These are phyloP conservation scores for Corydoras maculifer DNA, from an alignment of 2,113 vertebrate species.

Conservation along the genomic window DNA sequence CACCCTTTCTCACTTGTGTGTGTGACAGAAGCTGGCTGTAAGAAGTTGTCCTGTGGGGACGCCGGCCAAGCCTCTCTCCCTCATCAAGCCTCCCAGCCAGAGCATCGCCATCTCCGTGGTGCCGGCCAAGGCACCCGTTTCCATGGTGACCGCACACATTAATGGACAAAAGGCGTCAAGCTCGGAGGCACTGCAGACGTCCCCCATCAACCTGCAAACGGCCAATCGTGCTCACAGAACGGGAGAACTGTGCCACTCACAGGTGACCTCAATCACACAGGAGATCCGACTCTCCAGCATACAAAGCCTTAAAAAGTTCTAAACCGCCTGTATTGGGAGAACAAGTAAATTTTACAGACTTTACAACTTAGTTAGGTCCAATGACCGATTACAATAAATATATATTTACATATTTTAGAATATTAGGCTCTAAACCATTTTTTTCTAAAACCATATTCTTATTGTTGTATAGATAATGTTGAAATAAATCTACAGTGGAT, in stretches of 20 bases:
- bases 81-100: constrained; percentile 68
- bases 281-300: background rate
- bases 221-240: constrained; percentile 56
- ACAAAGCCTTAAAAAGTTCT: no score
- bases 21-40: constrained; percentile 71
- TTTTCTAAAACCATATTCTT: no score
- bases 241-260: constrained; percentile 51
- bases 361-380: no score
- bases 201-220: constrained; percentile 73
- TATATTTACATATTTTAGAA: no score
- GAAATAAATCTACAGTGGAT: no score
- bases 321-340: no score
- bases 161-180: constrained; percentile 68
- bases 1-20: constrained; percentile 6
- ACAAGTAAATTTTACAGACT: no score
- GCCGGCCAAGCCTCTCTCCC: constrained; percentile 64
- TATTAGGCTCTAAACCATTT: no score
- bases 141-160: constrained; percentile 79
- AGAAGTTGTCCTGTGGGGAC: constrained; percentile 70
- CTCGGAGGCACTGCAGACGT: constrained; percentile 63
- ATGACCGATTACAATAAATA: no score
- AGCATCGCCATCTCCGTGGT: constrained; percentile 71
- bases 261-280: constrained; percentile 9
- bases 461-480: no score
- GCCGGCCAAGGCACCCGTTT: constrained; percentile 70